phyloP scores from a whole-genome alignment of 2,888 invertebrate genomes.

The Caenorhabditis uteleia region DNA sequence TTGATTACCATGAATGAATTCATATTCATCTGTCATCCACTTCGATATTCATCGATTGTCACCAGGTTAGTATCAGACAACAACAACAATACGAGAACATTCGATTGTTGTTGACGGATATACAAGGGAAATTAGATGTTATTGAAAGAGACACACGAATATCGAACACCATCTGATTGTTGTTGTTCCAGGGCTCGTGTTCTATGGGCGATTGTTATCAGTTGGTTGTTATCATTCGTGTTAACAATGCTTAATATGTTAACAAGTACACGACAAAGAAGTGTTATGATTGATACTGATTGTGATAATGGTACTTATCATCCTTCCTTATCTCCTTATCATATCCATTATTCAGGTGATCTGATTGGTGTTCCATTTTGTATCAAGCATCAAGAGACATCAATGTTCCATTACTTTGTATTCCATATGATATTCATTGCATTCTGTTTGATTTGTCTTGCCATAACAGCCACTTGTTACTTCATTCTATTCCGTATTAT shows the following conservation, averaged over 20 bases:
- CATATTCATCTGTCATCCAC: conserved; percentile 56
- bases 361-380: conserved; percentile 28
- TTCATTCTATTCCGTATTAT: conserved; percentile 46
- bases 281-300: conserved; percentile 48
- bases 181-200: conserved; percentile 39
- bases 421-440: conserved; percentile 44
- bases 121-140: too few species aligned
- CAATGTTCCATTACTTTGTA: conserved; percentile 31
- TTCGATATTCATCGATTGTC: conserved; percentile 51
- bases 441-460: conserved; percentile 54
- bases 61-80: conserved; percentile 43
- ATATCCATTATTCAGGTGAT: too few species aligned
- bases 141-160: too few species aligned
- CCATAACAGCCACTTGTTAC: conserved; percentile 53
- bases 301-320: conserved; percentile 38
- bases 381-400: conserved; percentile 33
- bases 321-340: too few species aligned
- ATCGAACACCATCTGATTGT: too few species aligned
- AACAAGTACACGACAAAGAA: conserved; percentile 30
- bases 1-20: conserved; percentile 62
- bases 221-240: conserved; percentile 38
- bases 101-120: too few species aligned
- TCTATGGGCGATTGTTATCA: conserved; percentile 30
- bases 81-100: too few species aligned
- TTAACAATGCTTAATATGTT: conserved; percentile 46